A percentile compares a stretch with the other conserved stretches of the same genome.
phyloP scores from a whole-genome alignment of 2,888 invertebrate species.

The Heliconius sara region DNA sequence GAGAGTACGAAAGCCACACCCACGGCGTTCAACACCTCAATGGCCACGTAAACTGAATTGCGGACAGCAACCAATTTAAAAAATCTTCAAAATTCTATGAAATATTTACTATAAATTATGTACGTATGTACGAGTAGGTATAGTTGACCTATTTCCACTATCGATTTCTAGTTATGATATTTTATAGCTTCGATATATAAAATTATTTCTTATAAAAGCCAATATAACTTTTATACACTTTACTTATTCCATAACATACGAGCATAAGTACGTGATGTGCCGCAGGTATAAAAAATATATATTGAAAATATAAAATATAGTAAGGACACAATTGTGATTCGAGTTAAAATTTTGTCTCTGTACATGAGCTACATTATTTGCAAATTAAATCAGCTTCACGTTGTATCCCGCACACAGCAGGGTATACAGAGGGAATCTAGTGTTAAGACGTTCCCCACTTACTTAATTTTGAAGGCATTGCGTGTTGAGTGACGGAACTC shows the following conservation, averaged over 20 bases:
- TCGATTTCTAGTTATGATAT: constrained; percentile 13
- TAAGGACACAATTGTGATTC: neutral
- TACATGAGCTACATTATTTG: too few relatives aligned
- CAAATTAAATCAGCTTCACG: too few relatives aligned
- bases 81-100: neutral
- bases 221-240: constrained; percentile 7
- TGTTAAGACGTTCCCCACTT: too few relatives aligned
- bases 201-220: constrained; percentile 13
- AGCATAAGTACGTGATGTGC: neutral
- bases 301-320: neutral
- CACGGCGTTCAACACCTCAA: too few relatives aligned
- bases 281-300: neutral
- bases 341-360: too few relatives aligned
- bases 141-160: constrained; percentile 2
- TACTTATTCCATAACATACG: neutral
- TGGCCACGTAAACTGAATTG: too few relatives aligned
- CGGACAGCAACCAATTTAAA: neutral
- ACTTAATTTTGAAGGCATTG: too few relatives aligned
- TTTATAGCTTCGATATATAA: constrained; percentile 5
- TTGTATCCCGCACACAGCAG: too few relatives aligned
- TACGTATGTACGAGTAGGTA: constrained; percentile 4
- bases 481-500: too few relatives aligned
- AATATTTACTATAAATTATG: neutral
- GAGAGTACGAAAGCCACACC: too few relatives aligned
- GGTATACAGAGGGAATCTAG: too few relatives aligned